These are phyloP conservation scores for Acomys russatus DNA, from an alignment of 2,797 vertebrate genomes.

Conservation along the genomic window DNA sequence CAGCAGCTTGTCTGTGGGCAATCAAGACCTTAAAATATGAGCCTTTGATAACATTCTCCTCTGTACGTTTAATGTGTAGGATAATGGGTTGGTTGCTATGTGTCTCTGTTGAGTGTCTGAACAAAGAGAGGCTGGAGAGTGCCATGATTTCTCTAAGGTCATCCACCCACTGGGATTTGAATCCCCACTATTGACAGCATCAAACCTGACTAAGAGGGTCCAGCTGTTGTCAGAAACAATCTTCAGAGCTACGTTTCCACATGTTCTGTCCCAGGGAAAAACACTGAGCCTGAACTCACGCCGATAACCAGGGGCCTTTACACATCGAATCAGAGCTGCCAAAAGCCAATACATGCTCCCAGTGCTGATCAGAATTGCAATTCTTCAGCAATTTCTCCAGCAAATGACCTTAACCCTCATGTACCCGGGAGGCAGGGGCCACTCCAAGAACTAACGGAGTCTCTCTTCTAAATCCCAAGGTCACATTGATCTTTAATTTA, in stretches of 20 bases:
- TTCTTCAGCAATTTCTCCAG: conserved; percentile 6
- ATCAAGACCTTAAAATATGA: neutral
- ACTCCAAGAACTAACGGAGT: neutral
- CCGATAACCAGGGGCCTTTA: neutral
- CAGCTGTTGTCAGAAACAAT: neutral
- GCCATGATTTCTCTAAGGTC: neutral
- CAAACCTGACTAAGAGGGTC: neutral
- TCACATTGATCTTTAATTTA: neutral
- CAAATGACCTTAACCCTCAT: neutral
- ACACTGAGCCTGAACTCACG: neutral
- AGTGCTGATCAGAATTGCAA: neutral
- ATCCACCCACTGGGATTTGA: neutral
- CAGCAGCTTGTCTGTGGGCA: neutral
- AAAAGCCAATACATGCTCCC: neutral
- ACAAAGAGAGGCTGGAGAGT: neutral
- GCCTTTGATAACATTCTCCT: neutral
- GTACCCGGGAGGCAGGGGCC: neutral
- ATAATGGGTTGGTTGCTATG: neutral
- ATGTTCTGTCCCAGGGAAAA: neutral
- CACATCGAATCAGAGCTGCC: neutral
- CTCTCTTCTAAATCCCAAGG: neutral
- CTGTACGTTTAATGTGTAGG: neutral
- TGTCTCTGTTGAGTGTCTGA: conserved; percentile 2
- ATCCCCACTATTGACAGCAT: neutral
- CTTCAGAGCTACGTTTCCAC: neutral